phyloP scores from a whole-genome alignment of 2,888 invertebrate species.

The Tricholauxania praeusta region DNA sequence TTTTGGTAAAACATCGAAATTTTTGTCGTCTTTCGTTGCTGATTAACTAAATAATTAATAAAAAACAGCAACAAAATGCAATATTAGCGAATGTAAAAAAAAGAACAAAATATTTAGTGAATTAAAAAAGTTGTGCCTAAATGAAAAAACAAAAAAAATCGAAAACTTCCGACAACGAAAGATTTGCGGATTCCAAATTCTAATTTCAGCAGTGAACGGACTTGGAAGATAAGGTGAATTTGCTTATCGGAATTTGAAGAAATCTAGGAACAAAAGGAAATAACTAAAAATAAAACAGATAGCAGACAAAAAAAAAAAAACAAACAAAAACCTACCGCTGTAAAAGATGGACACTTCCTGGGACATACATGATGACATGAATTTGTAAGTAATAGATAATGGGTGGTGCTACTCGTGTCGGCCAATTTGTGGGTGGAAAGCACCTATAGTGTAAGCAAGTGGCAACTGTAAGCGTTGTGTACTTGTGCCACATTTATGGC shows the following conservation, averaged over 20 bases:
- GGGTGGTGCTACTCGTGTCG: slow-evolving; percentile 27
- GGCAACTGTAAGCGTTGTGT: slow-evolving; percentile 1
- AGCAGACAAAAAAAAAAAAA: not conserved
- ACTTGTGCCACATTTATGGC: slow-evolving; percentile 40
- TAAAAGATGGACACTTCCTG: slow-evolving; percentile 46
- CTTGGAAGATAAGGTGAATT: not conserved
- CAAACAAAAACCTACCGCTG: not conserved
- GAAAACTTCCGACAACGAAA: too few species aligned
- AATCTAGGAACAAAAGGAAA: not conserved
- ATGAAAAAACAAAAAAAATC: not conserved
- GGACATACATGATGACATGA: slow-evolving; percentile 78
- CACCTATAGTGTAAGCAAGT: slow-evolving; percentile 1
- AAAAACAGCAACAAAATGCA: not conserved
- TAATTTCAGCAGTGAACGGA: not conserved
- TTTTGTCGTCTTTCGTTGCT: slow-evolving; percentile 9
- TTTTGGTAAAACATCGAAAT: not conserved
- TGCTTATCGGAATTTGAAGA: not conserved
- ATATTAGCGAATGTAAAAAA: too few species aligned
- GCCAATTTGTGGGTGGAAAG: slow-evolving; percentile 18
- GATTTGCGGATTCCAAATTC: slow-evolving; percentile 13
- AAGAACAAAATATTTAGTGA: not conserved
- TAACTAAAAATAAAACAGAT: not conserved
- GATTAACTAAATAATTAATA: slow-evolving; percentile 4
- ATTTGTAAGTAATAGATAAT: slow-evolving; percentile 72
- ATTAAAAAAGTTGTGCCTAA: not conserved